A percentile compares a stretch with the other conserved stretches of the same genome.
Conservation (phyloP, 2,797 vertebrate genomes). For the Alosa sapidissima region DNA sequence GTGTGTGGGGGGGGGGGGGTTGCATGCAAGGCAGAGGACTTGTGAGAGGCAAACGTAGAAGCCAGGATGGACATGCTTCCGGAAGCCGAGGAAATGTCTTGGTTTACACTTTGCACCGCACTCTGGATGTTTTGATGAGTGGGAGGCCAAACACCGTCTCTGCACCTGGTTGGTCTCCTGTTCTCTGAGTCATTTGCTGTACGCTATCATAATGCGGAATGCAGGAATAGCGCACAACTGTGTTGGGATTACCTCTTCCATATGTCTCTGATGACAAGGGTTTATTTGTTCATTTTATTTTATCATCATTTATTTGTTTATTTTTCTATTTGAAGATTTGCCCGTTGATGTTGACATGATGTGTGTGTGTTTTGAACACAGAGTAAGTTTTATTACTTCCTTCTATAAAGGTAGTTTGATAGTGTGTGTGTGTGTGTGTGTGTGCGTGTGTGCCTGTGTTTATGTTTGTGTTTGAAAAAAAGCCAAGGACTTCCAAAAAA, state of each 20-base stretch:
- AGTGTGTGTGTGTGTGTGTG: conserved; percentile 1
- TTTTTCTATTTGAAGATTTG: neutral
- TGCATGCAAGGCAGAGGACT: neutral
- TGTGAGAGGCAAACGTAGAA: neutral
- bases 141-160: neutral
- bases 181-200: neutral
- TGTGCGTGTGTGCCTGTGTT: neutral
- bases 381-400: neutral
- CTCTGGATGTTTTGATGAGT: conserved; percentile 3
- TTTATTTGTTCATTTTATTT: neutral
- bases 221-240: neutral
- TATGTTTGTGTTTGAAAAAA: neutral
- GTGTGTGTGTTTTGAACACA: neutral
- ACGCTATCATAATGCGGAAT: neutral
- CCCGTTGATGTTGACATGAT: neutral
- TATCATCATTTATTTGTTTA: neutral
- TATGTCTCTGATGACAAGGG: neutral
- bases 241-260: neutral
- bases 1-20: neutral
- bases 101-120: neutral
- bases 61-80: neutral
- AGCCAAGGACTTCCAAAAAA: neutral
- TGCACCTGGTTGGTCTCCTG: neutral
- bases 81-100: conserved; percentile 1
- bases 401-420: neutral